Evolutionary conservation across 2,888 invertebrate genomes (phyloP).

Genomic region (Drosophila gaucha): DNA sequence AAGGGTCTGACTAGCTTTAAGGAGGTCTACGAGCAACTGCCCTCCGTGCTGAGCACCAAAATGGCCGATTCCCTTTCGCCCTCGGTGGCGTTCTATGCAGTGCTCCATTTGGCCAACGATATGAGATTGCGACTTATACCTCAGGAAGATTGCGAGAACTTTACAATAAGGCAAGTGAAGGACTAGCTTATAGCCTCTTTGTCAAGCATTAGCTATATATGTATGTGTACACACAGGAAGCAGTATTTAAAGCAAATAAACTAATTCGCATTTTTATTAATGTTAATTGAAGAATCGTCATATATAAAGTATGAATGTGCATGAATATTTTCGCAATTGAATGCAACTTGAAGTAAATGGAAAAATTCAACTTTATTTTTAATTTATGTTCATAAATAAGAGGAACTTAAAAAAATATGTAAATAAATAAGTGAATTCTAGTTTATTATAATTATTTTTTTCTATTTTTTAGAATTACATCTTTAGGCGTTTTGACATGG

Average conservation of each 20-base stretch:
- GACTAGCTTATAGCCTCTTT: conserved; percentile 39
- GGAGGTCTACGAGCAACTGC: conserved; percentile 86
- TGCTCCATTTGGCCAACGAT: conserved; percentile 94
- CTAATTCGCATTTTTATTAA: background rate
- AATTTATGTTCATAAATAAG: too few relatives aligned
- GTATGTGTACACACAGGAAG: background rate
- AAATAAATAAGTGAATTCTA: too few relatives aligned
- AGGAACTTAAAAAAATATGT: too few relatives aligned
- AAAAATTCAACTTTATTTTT: too few relatives aligned
- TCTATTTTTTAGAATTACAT: too few relatives aligned
- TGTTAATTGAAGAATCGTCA: too few relatives aligned
- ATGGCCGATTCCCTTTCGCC: conserved; percentile 91
- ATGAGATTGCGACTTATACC: conserved; percentile 87
- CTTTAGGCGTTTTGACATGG: too few relatives aligned
- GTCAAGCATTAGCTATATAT: background rate
- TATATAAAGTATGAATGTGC: too few relatives aligned
- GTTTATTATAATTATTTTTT: too few relatives aligned
- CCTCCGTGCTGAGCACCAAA: conserved; percentile 86
- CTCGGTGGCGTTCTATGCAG: conserved; percentile 91
- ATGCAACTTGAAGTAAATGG: too few relatives aligned
- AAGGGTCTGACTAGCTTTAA: conserved; percentile 86
- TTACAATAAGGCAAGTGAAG: conserved; percentile 83
- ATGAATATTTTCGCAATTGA: too few relatives aligned
- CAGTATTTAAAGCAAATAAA: conserved; percentile 28
- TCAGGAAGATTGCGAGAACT: conserved; percentile 86